These are phyloP conservation scores for Liodrosophila aerea DNA, from an alignment of 2,888 invertebrate species.

Conservation along the genomic window DNA sequence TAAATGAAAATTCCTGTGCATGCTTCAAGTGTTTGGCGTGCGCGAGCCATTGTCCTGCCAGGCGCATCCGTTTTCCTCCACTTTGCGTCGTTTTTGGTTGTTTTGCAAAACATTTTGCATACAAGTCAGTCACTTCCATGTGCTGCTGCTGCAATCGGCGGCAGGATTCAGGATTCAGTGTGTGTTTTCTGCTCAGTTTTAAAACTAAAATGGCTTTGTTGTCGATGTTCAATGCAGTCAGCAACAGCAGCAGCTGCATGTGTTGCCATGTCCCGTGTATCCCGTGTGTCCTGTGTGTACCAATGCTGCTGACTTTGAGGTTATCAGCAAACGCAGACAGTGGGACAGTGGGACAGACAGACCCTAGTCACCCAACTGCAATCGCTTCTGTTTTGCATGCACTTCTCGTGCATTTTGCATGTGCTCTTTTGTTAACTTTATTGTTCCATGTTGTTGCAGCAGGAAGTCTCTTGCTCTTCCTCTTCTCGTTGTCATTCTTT, in stretches of 20 bases:
- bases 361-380: constrained; percentile 41
- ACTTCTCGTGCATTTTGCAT: constrained; percentile 69
- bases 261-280: constrained; percentile 36
- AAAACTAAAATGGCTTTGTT: constrained; percentile 76
- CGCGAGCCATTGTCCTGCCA: constrained; percentile 75
- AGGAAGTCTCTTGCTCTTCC: constrained; percentile 3
- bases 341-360: constrained; percentile 9
- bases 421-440: constrained; percentile 38
- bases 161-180: constrained; percentile 52
- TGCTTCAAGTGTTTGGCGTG: constrained; percentile 77
- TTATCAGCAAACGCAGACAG: constrained; percentile 55
- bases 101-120: constrained; percentile 70
- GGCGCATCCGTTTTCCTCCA: constrained; percentile 62
- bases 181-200: constrained; percentile 71
- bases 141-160: constrained; percentile 34
- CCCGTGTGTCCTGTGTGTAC: neutral
- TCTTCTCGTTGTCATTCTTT: constrained; percentile 30
- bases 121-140: constrained; percentile 70
- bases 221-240: constrained; percentile 73
- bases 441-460: constrained; percentile 13
- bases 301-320: constrained; percentile 61
- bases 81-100: constrained; percentile 25
- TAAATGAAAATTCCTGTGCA: constrained; percentile 78
- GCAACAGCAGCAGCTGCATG: constrained; percentile 47
- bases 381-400: constrained; percentile 69